Base-by-base conservation (phyloP, 2,888 invertebrate genomes). In the Desoria tigrina region DNA sequence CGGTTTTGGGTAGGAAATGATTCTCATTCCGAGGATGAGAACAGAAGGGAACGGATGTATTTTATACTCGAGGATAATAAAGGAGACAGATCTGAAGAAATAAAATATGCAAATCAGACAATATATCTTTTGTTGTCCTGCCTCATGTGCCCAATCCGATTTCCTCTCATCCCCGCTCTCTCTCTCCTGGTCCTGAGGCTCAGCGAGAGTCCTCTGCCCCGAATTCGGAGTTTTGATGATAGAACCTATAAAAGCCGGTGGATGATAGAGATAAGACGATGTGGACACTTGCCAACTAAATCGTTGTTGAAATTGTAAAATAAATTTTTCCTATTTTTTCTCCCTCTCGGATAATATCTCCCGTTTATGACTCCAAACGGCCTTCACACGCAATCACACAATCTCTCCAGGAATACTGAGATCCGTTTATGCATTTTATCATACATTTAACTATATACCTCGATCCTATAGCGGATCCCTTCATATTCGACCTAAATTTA, bases 211-310 rank as follows among this genome's bases (percentile, higher is more conserved):
- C 59, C 59, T 58, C 27, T 59, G 59, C 27, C 50, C 54, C 59
- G 64, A 27, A 59, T 58, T 59, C 59, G 54, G 64, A 58, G 58
- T 53, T 58, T 59, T 64, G 32, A 64, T 64, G 59, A 64, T 59
- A 59, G 64, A 64, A 59, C 64, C 45, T 32, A 59, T 42, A 49
- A 53, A 28, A 64, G 24, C 32, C n/a, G 54, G 64, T 32, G 32
- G 32, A 32, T 32, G 32, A 24, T 51, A 24, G 24, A 14, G 51
- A 24, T 51, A 51, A 51, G 51, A 51, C 21, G 45, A 51, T 14
- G 24, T 51, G 51, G 51, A 51, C 51, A 51, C 21, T 24, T 51
- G 51, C 51, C 51, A 51, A 51, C 6, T 51, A 51, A 51, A 51
- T 51, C 51, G 51, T 24, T 51, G 51, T 24, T 51, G 51, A 51